A percentile compares a stretch with the other conserved stretches of the same genome.
These are phyloP conservation scores for Hipparchia sbordonii DNA, from an alignment of 2,888 invertebrate species.

Conservation along the genomic window DNA sequence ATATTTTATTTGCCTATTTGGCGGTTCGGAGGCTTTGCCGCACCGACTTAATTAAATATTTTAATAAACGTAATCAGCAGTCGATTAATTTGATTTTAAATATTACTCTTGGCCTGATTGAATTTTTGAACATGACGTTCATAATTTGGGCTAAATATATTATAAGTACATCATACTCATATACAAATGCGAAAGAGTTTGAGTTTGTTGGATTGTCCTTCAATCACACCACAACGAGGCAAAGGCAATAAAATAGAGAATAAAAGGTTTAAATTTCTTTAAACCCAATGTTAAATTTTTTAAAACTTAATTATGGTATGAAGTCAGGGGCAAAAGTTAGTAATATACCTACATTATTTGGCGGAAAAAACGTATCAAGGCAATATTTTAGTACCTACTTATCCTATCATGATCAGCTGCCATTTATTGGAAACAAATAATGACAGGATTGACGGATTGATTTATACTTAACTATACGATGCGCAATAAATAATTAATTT, in stretches of 20 bases:
- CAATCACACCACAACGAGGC: no score
- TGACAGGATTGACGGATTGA: no score
- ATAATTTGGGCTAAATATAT: neutral
- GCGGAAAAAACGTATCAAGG: neutral
- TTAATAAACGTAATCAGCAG: constrained; percentile 33
- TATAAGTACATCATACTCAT: no score
- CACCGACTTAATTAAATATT: constrained; percentile 28
- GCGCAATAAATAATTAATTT: no score
- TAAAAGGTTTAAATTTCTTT: no score
- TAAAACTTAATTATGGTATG: no score
- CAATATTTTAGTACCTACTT: neutral
- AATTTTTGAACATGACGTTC: neutral
- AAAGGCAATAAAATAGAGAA: no score
- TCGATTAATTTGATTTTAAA: constrained; percentile 30
- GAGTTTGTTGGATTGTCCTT: no score
- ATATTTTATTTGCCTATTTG: constrained; percentile 22
- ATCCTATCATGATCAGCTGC: neutral
- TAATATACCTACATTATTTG: neutral
- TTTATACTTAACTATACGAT: no score
- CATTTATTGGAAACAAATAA: neutral
- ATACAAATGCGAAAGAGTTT: no score
- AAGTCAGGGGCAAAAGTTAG: no score
- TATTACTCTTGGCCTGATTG: constrained; percentile 19
- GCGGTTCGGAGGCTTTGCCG: constrained; percentile 21
- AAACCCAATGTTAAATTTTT: no score